Conservation (phyloP, 2,888 invertebrate genomes). For the Xestia ashworthii region DNA sequence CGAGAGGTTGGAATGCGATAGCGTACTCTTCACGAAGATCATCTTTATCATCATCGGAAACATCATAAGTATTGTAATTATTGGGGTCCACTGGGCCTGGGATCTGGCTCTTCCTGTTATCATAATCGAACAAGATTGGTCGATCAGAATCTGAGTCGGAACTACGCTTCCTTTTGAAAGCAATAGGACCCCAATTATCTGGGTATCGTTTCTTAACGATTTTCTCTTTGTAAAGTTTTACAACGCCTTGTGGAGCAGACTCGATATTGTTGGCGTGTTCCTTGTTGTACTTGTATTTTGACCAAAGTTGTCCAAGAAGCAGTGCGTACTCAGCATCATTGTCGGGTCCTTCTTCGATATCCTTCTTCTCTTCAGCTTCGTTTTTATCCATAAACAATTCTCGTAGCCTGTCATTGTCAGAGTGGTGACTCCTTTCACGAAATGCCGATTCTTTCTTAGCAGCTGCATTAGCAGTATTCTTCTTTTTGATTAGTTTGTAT, state of each 20-base stretch:
- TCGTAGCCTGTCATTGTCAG: constrained; percentile 84
- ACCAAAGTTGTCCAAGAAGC: constrained; percentile 90
- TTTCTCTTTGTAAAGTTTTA: constrained; percentile 87
- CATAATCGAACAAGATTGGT: constrained; percentile 77
- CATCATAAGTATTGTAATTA: constrained; percentile 82
- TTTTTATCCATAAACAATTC: constrained; percentile 84
- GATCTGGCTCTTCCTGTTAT: constrained; percentile 73
- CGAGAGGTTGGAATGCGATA: constrained; percentile 87
- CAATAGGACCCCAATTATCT: constrained; percentile 88
- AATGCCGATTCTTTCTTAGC: constrained; percentile 84
- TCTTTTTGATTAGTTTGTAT: constrained; percentile 90
- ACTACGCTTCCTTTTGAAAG: constrained; percentile 88
- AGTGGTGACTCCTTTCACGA: constrained; percentile 84
- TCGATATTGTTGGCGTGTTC: constrained; percentile 79
- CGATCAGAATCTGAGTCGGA: constrained; percentile 78
- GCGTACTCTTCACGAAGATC: constrained; percentile 87
- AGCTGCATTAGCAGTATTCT: constrained; percentile 75
- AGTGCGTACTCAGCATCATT: constrained; percentile 90
- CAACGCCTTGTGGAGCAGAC: constrained; percentile 83
- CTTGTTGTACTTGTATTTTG: constrained; percentile 89
- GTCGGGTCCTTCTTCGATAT: constrained; percentile 77
- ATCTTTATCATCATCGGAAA: constrained; percentile 84
- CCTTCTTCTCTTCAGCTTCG: constrained; percentile 79
- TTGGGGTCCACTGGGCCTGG: constrained; percentile 74
- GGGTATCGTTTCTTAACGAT: constrained; percentile 86